A percentile compares a stretch with the other conserved stretches of the same genome.
These are phyloP conservation scores for Passerina amoena DNA, from an alignment of 2,113 vertebrate genomes.

Conservation along the genomic window DNA sequence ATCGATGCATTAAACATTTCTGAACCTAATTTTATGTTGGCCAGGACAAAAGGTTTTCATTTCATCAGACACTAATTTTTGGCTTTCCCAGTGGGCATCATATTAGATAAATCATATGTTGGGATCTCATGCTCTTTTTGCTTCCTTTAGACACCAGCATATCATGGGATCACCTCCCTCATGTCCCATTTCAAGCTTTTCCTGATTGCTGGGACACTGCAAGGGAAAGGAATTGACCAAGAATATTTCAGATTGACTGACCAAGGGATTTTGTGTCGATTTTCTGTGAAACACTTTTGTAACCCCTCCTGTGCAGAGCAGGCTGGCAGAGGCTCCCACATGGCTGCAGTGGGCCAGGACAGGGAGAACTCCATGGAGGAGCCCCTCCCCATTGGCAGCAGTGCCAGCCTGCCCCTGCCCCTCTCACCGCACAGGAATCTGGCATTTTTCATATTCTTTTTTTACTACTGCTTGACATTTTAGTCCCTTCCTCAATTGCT, in stretches of 20 bases:
- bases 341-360: background rate
- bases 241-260: background rate
- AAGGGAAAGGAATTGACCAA: background rate
- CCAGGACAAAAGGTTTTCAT: background rate
- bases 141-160: background rate
- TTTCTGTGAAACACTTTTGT: background rate
- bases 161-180: background rate
- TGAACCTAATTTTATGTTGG: background rate
- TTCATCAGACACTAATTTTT: background rate
- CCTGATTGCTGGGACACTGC: background rate
- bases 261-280: background rate
- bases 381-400: background rate
- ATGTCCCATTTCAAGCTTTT: background rate
- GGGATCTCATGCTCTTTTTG: background rate
- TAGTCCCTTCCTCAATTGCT: background rate
- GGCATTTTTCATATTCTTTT: background rate
- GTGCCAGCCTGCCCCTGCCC: background rate
- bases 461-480: background rate
- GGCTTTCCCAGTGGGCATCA: background rate
- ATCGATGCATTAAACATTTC: background rate
- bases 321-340: background rate
- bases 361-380: fast-evolving
- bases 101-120: background rate
- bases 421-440: fast-evolving
- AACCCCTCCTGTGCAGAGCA: background rate